Base-by-base conservation (phyloP, 92 coral and sea anemone species). In the Isaurus tuberculatus region DNA sequence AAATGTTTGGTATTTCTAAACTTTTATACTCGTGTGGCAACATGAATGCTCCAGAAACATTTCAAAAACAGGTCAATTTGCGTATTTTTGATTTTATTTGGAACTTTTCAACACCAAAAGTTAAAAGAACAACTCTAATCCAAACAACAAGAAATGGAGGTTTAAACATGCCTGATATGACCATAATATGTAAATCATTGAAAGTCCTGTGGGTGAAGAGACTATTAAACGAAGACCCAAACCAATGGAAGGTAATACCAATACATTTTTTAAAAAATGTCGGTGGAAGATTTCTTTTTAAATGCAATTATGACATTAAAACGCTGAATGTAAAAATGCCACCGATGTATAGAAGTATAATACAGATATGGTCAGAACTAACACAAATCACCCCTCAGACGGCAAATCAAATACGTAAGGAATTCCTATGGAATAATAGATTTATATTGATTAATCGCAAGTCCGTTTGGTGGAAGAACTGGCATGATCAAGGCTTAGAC, bases 71-170 rank as follows among this genome's bases (percentile, higher is more conserved):
- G 5, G 73, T 67, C 0, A 67, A 67, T 67, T 31, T 27, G 33
- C 73, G 46, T 33, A 17, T 34, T 8, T 0, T 33, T 34, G 44
- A 67, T 34, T 67, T 67, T 17, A 33, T 67, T 67, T 65, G 71
- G 71, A 65, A 33, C 48, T 31, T 30, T 13, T 67, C 73, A 15
- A 65, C 16, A 65, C 71, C 71, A 67, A 67, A 31, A 67, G 73
- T 67, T 33, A 15, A 67, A 67, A 67, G 26, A 67, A 32, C 73
- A 34, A 34, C 43, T 5, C 20, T 30, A n/a, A 65, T 65, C 15
- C 71, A 65, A 65, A 30, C 71, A 13, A 65, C 42, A 29, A 65
- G 71, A 29, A 65, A 29, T 30, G 71, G 71, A 65, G 40, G 71
- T 31, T 31, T 65, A 3, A 65, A 67, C 17, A 67, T 67, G 48